Evolutionary conservation across 2,888 invertebrate species (phyloP).

Genomic region (Polymixis flavicincta): DNA sequence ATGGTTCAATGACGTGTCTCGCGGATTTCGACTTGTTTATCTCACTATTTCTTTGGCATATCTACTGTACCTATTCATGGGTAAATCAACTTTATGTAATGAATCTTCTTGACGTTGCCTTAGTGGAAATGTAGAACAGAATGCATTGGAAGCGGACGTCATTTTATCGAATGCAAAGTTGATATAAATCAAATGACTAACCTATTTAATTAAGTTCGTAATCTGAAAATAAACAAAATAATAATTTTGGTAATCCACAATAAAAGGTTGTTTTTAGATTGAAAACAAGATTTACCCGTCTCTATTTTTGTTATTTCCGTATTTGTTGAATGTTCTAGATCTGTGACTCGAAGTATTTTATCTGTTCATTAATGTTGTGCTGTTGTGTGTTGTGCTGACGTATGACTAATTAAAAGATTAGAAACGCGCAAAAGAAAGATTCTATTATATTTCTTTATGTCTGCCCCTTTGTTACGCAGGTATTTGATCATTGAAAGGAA

Average conservation of each 20-base stretch:
- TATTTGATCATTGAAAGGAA: not conserved
- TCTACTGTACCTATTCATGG: slow-evolving; percentile 46
- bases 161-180: not conserved
- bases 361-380: slow-evolving; percentile 7
- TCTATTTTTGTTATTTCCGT: slow-evolving; percentile 28
- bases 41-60: slow-evolving; percentile 59
- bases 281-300: not conserved
- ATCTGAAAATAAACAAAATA: slow-evolving; percentile 32
- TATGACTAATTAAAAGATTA: slow-evolving; percentile 11
- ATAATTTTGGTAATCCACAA: not conserved
- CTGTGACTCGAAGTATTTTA: slow-evolving; percentile 5
- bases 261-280: slow-evolving; percentile 7
- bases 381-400: slow-evolving; percentile 9
- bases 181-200: not conserved
- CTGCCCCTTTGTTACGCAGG: slow-evolving; percentile 1
- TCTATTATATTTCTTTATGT: not conserved
- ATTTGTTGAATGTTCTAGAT: slow-evolving; percentile 28
- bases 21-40: slow-evolving; percentile 71
- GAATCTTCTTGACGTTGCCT: slow-evolving; percentile 22
- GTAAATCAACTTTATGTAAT: slow-evolving; percentile 43
- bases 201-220: not conserved
- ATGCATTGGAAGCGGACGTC: not conserved
- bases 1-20: slow-evolving; percentile 76
- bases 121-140: slow-evolving; percentile 1
- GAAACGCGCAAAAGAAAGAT: not conserved